Evolutionary conservation across 2,888 invertebrate genomes (phyloP), one percentile per base, ranked within the genome.

Genomic region (Boloria selene): DNA sequence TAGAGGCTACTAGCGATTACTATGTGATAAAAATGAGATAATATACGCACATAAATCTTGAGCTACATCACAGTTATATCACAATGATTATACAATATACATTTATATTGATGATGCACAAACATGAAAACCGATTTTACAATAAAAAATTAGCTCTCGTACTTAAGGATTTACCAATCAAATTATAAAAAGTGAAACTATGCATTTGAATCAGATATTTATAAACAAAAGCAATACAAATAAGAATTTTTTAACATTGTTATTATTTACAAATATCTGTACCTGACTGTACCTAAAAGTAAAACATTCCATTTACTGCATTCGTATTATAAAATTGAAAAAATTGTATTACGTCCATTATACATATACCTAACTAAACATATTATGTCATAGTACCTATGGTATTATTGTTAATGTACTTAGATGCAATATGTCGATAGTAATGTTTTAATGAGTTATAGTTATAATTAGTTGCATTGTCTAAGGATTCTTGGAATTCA

Each of bases 271-370:
- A 16, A 58, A 58, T 6, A n/a, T 10, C 18, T 47, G 16, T 42
- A 38, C 42, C 45, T 31, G 47, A 54, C 47, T 49, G 13, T 42
- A 51, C 49, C 38, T 50, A 38, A 26, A 31, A 7, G 16, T 59
- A 50, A 38, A 50, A 51, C 61, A 68, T 68, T 62, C 59, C 58
- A 65, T 56, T 22, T 60, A 55, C n/a, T 14, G 54, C 26, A 18
- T 51, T 26, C 10, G 54, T 47, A 59, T 45, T 61, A 56, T 56
- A 44, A 64, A 65, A 65, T 49, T 38, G 54, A 56, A 66, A 61
- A 55, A 59, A 17, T 62, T 52, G 10, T 38, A 62, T 67, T 67
- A 60, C 70, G 70, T 70, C 70, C 70, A 67, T 70, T 68, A 65
- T 54, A 38, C 52, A 61, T 60, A 65, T 45, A 63, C 26, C 47